Evolutionary conservation across 1,140 invertebrate species (phyloP).

Genomic region (Dryas iulia): DNA sequence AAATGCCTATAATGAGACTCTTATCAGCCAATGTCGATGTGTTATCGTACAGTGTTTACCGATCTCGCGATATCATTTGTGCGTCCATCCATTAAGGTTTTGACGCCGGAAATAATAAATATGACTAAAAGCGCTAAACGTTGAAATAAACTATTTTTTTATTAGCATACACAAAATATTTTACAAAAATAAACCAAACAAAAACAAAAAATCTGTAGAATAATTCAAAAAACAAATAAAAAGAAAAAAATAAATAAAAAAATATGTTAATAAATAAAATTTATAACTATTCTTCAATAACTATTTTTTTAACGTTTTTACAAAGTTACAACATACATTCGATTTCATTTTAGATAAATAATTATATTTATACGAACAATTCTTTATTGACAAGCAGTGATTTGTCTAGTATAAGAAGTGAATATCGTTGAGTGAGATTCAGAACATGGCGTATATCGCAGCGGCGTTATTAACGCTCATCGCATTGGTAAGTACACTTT

Average conservation of each 20-base stretch:
- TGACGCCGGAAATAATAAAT: neutral
- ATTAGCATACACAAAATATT: neutral
- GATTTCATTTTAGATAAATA: neutral
- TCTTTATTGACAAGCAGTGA: conserved; percentile 59
- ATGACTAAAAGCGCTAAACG: neutral
- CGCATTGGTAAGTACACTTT: conserved; percentile 45
- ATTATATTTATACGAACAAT: conserved; percentile 15
- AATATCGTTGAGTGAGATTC: conserved; percentile 30
- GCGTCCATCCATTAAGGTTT: neutral
- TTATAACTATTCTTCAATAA: too few relatives aligned
- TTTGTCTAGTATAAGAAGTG: conserved; percentile 60
- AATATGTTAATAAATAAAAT: too few relatives aligned
- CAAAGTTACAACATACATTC: too few relatives aligned
- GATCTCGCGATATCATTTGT: neutral
- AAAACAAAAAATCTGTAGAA: too few relatives aligned
- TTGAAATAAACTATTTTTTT: neutral
- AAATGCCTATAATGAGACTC: neutral
- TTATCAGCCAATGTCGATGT: neutral
- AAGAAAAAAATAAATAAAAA: too few relatives aligned
- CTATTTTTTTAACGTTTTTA: too few relatives aligned
- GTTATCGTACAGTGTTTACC: neutral
- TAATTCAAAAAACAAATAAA: too few relatives aligned
- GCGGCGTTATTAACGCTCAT: conserved; percentile 36
- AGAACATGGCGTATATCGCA: conserved; percentile 48
- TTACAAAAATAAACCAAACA: neutral